Evolutionary conservation across 2,888 invertebrate species (phyloP).

Genomic region (Biston stratarius): DNA sequence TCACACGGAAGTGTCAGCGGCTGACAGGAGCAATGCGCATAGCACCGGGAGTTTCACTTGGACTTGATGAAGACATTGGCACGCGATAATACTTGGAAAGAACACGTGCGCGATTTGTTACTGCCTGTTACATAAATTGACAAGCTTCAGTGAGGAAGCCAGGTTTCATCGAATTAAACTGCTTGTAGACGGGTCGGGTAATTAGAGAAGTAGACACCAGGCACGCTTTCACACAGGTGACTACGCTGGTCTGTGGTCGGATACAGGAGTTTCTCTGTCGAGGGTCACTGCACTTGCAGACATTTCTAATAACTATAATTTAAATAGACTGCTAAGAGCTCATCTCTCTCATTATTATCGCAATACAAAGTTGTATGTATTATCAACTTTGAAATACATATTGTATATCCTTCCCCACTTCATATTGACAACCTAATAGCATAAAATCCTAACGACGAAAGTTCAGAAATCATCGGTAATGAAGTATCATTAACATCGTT

Average conservation of each 20-base stretch:
- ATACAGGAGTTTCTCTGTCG: slow-evolving; percentile 72
- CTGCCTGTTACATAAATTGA: slow-evolving; percentile 38
- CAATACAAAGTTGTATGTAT: not conserved
- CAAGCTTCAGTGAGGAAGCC: slow-evolving; percentile 31
- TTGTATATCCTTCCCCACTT: not conserved
- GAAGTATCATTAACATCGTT: too few relatives aligned
- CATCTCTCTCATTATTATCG: not conserved
- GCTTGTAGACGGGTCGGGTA: slow-evolving; percentile 63
- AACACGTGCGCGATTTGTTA: slow-evolving; percentile 43
- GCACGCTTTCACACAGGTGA: slow-evolving; percentile 71
- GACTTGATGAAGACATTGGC: slow-evolving; percentile 52
- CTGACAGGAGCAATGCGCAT: slow-evolving; percentile 56
- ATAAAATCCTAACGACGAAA: too few relatives aligned
- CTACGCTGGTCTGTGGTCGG: slow-evolving; percentile 60
- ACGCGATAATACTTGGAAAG: slow-evolving; percentile 54
- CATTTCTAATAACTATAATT: not conserved
- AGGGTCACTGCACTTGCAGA: slow-evolving; percentile 72
- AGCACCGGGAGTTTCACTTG: slow-evolving; percentile 60
- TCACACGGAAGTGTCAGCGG: slow-evolving; percentile 57
- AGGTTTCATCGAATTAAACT: slow-evolving; percentile 41
- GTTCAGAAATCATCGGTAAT: too few relatives aligned
- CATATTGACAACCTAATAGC: too few relatives aligned
- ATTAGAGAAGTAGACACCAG: slow-evolving; percentile 68
- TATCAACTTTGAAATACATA: not conserved
- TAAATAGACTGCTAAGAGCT: not conserved